Percentiles rank a stretch among this genome's conserved stretches.
Evolutionary conservation across 2,888 invertebrate genomes (phyloP).

Genomic region (Xylota segnis): DNA sequence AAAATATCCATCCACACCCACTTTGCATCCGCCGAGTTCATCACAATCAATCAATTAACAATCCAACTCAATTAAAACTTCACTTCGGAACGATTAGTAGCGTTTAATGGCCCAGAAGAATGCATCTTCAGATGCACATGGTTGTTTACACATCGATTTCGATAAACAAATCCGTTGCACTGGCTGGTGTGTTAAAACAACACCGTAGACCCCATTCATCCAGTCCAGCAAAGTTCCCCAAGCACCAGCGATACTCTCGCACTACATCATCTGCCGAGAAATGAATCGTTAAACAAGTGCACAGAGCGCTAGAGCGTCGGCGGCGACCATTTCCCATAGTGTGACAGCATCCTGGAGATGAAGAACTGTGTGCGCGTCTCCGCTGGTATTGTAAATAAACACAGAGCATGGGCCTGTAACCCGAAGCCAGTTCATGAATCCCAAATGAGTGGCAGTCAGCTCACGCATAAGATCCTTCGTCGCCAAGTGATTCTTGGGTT

Average conservation of each 20-base stretch:
- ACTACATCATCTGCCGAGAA: conserved; percentile 15
- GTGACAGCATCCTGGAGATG: conserved; percentile 75
- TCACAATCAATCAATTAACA: conserved; percentile 76
- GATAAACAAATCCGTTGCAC: conserved; percentile 67
- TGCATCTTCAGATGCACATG: conserved; percentile 76
- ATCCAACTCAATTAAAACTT: conserved; percentile 77
- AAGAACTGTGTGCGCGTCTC: conserved; percentile 62
- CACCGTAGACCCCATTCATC: conserved; percentile 53
- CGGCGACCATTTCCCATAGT: conserved; percentile 58
- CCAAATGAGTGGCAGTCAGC: conserved; percentile 44
- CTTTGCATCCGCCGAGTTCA: conserved; percentile 70
- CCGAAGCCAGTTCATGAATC: conserved; percentile 67
- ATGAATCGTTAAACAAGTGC: conserved; percentile 65
- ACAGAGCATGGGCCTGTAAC: conserved; percentile 50
- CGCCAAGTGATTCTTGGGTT: conserved; percentile 66
- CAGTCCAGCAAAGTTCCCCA: conserved; percentile 20
- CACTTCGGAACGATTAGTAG: conserved; percentile 76
- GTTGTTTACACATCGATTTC: conserved; percentile 74
- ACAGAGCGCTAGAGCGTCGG: conserved; percentile 10
- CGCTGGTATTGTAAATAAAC: conserved; percentile 73
- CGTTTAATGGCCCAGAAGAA: conserved; percentile 76
- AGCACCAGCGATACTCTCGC: background rate
- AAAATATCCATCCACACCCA: conserved; percentile 72
- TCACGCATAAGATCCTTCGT: conserved; percentile 62
- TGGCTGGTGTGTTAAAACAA: conserved; percentile 73